phyloP scores from a whole-genome alignment of 2,113 vertebrate species.

The Gopherus flavomarginatus region DNA sequence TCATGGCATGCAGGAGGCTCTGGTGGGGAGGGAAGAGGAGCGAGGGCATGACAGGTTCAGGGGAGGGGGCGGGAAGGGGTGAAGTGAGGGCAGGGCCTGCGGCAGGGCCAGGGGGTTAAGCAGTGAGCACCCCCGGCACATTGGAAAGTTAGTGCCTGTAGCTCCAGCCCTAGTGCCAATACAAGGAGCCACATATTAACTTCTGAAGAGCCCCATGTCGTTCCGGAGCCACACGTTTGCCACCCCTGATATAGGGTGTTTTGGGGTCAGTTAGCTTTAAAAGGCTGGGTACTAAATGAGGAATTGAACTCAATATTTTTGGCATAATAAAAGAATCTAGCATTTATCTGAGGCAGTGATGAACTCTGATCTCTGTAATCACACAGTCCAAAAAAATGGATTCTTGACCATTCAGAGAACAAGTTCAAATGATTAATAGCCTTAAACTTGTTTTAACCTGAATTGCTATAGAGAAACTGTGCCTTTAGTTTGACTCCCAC shows the following conservation, averaged over 20 bases:
- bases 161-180: too few species aligned
- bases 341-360: slow-evolving; percentile 29
- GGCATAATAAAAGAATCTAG: neutral
- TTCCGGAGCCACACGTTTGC: too few species aligned
- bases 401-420: slow-evolving; percentile 44
- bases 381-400: slow-evolving; percentile 58
- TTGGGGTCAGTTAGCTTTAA: neutral
- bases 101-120: too few species aligned
- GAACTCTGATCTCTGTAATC: slow-evolving; percentile 64
- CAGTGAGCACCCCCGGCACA: too few species aligned
- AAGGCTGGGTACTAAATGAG: neutral
- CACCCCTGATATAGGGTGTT: neutral
- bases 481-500: neutral
- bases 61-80: too few species aligned
- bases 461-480: neutral
- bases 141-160: too few species aligned
- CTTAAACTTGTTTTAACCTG: slow-evolving; percentile 49
- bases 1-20: too few species aligned
- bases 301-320: neutral
- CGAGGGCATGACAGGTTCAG: too few species aligned
- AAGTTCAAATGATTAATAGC: slow-evolving; percentile 39
- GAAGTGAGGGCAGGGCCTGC: too few species aligned
- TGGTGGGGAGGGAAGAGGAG: too few species aligned
- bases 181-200: too few species aligned
- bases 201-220: too few species aligned